phyloP scores from a whole-genome alignment of 2,888 invertebrate genomes.

The Leptopilina myrica region DNA sequence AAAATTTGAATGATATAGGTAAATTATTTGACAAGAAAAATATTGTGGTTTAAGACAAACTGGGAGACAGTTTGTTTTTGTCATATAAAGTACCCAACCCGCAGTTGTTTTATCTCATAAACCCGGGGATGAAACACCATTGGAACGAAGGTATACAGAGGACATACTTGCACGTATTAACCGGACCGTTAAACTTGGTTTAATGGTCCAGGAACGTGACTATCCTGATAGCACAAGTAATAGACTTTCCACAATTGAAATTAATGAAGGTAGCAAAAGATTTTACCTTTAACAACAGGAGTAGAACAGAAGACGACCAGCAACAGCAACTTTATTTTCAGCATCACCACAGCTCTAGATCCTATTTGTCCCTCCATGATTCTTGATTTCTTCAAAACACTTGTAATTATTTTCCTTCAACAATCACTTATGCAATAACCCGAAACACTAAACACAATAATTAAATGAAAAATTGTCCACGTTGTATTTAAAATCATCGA shows the following conservation, averaged over 20 bases:
- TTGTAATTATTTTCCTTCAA: neutral
- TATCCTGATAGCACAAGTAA: constrained; percentile 29
- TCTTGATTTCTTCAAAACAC: neutral
- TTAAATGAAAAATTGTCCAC: neutral
- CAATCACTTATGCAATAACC: neutral
- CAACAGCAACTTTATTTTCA: constrained; percentile 57
- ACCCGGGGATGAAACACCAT: neutral
- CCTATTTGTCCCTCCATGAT: constrained; percentile 22
- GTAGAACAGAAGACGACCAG: constrained; percentile 59
- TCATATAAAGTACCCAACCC: neutral
- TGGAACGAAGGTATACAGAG: constrained; percentile 12
- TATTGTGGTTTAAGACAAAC: neutral
- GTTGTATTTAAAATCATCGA: neutral
- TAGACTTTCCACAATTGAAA: constrained; percentile 38
- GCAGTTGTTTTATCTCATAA: constrained; percentile 14
- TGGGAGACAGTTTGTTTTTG: neutral
- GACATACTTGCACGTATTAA: constrained; percentile 34
- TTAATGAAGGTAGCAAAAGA: constrained; percentile 12
- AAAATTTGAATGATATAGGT: neutral
- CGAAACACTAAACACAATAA: neutral
- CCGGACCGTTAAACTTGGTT: constrained; percentile 34
- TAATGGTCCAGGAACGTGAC: constrained; percentile 36
- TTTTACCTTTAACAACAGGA: constrained; percentile 64
- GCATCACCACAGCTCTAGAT: constrained; percentile 32
- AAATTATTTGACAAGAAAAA: neutral